Evolutionary conservation across 2,113 vertebrate genomes (phyloP), one percentile per base, ranked within the genome.

Genomic region (Microtus oregoni): DNA sequence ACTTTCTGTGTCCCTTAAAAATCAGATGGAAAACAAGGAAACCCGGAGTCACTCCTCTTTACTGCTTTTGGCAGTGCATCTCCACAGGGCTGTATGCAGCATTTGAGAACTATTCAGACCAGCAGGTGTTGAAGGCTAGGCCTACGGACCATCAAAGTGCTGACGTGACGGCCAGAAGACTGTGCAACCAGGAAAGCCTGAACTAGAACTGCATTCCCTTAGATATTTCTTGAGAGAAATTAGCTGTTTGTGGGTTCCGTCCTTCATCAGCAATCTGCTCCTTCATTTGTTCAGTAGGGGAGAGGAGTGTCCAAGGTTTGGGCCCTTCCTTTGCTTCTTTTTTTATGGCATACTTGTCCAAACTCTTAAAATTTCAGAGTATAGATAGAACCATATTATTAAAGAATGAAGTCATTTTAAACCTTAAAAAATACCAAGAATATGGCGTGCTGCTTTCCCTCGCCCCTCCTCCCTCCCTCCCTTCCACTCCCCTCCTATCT

Each of bases 21-120:
- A 72, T 92, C 20, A 65, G 47, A 70, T 97, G 63, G 75, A 90
- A 95, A 96, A 82, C 24, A 61, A 94, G 12, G 58, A 91, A 96
- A 90, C 83, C 28, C 82, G 65, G 28, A 77, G 30, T 44, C 85
- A 91, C 17, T 95, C 50, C 70, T 67, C 81, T 82, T 86, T 86
- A 30, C 19, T 86, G 91, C 20, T 65, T 95, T 61, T 50, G 72
- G 58, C n/a, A 92, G 55, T 88, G 22, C 85, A 38, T 91, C 65
- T 73, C 55, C 81, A 3, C 5, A 0, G 0, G 65, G 12, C 26
- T 72, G 26, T 73, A 68, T 93, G 58, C 58, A 94, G 44, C 4
- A 11, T 61, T 77, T 81, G 7, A 93, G 63, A 94, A 65, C 61
- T 61, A 89, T 78, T 91, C 72, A 50, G 86, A 32, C 14, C 61